phyloP scores from a whole-genome alignment of 2,797 vertebrate species.

The Centropyge bicolor region DNA sequence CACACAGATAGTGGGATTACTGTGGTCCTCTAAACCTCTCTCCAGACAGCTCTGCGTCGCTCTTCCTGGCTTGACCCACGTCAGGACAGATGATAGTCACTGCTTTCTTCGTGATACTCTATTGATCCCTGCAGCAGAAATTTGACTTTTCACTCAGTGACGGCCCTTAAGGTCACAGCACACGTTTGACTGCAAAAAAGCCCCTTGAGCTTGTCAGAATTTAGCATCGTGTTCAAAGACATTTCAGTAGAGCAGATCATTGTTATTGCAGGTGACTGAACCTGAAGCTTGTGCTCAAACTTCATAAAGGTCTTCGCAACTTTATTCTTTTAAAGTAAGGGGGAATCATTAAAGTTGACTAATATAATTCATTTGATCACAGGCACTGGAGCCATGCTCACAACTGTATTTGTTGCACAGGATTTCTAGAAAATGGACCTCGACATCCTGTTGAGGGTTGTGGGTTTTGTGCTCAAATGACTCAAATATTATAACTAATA shows the following conservation, averaged over 20 bases:
- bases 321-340: not conserved
- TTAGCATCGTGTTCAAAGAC: constrained; percentile 28
- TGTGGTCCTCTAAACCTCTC: constrained; percentile 4
- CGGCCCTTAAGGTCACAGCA: constrained; percentile 11
- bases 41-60: constrained; percentile 1
- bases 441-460: not conserved
- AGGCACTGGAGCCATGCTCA: not conserved
- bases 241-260: constrained; percentile 26
- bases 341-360: not conserved
- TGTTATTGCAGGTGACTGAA: constrained; percentile 29
- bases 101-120: constrained; percentile 40
- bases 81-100: constrained; percentile 40
- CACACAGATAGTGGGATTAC: constrained; percentile 38
- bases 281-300: not conserved
- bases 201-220: constrained; percentile 2
- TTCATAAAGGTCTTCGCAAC: not conserved
- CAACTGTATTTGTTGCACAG: not conserved
- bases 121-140: constrained; percentile 53
- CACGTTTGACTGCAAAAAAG: constrained; percentile 12
- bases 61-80: constrained; percentile 34
- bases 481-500: not conserved
- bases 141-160: constrained; percentile 39
- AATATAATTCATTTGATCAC: not conserved
- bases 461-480: not conserved
- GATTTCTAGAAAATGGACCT: not conserved